Evolutionary conservation across 2,888 invertebrate species (phyloP).

Genomic region (Germaria angustata): DNA sequence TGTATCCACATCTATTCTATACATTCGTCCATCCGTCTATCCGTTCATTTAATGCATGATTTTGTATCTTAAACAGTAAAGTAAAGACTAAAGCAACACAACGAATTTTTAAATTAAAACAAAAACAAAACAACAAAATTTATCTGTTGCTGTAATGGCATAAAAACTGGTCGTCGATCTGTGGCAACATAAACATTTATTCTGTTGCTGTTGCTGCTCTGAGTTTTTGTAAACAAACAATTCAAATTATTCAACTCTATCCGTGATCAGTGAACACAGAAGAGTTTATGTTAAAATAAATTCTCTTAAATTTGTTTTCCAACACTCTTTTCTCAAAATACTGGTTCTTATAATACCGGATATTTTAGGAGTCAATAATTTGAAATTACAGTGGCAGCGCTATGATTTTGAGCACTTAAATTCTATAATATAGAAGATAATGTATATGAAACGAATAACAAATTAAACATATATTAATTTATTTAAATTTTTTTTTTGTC

Average conservation of each 20-base stretch:
- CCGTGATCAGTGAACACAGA: constrained; percentile 2
- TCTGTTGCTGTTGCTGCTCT: constrained; percentile 3
- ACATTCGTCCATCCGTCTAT: constrained; percentile 12
- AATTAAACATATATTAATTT: too few species aligned
- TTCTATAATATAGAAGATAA: too few species aligned
- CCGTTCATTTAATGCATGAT: constrained; percentile 57
- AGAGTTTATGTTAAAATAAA: background rate
- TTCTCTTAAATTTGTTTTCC: background rate
- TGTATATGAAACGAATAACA: too few species aligned
- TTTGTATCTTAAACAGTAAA: constrained; percentile 65
- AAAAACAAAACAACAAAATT: constrained; percentile 24
- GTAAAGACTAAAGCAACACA: constrained; percentile 63
- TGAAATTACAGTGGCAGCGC: background rate
- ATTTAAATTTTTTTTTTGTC: too few species aligned
- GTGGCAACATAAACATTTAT: constrained; percentile 56
- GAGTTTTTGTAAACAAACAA: constrained; percentile 51
- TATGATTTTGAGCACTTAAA: background rate
- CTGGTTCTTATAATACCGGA: constrained; percentile 49
- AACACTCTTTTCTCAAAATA: constrained; percentile 33
- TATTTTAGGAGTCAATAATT: background rate
- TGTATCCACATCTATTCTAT: background rate
- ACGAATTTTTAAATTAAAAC: constrained; percentile 32
- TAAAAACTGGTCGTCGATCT: constrained; percentile 45
- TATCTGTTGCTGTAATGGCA: constrained; percentile 55
- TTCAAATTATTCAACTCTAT: constrained; percentile 19